Evolutionary conservation across 2,888 invertebrate genomes (phyloP).

Genomic region (Caenorhabditis sp.): DNA sequence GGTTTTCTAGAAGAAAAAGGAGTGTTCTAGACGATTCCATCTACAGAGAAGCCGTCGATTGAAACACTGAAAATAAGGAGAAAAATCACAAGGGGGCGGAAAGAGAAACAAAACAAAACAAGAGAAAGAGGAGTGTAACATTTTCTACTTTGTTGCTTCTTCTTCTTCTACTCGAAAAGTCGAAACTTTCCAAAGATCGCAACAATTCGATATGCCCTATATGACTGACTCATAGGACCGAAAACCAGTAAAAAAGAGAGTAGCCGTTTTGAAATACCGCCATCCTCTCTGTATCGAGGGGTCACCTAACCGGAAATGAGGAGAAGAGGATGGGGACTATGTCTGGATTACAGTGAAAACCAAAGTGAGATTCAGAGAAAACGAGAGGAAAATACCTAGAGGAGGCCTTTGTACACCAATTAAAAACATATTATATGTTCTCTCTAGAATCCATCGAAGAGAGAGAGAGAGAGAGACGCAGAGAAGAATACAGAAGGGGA

Average conservation of each 20-base stretch:
- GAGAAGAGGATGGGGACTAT: slow-evolving; percentile 28
- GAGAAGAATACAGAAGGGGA: background rate
- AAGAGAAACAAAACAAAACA: too few relatives aligned
- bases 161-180: too few relatives aligned
- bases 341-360: background rate
- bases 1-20: too few relatives aligned
- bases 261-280: background rate
- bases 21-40: too few relatives aligned
- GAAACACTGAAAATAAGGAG: too few relatives aligned
- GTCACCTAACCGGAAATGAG: slow-evolving; percentile 8
- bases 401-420: background rate
- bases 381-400: background rate
- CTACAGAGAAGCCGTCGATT: too few relatives aligned
- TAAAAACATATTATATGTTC: background rate
- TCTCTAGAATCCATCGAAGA: background rate
- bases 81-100: too few relatives aligned
- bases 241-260: background rate
- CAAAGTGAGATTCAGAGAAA: background rate
- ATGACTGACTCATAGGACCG: too few relatives aligned
- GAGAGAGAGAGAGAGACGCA: slow-evolving; percentile 3
- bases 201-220: too few relatives aligned
- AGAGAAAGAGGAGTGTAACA: too few relatives aligned
- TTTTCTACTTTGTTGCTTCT: too few relatives aligned
- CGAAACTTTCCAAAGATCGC: too few relatives aligned
- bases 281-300: background rate